These are phyloP conservation scores for Melitaea athalia DNA, from an alignment of 2,888 invertebrate species.

Conservation along the genomic window DNA sequence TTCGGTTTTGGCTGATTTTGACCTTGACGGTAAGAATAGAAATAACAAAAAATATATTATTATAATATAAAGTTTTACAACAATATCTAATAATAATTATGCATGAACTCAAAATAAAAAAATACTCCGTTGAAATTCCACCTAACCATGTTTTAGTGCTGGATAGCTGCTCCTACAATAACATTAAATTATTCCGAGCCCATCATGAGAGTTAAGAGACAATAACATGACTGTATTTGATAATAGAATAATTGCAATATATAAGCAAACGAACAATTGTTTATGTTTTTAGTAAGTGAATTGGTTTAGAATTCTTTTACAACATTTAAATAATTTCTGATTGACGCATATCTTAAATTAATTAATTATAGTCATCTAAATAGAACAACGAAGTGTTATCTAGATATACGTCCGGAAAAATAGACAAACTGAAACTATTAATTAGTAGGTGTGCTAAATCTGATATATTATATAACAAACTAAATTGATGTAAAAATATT, in stretches of 20 bases:
- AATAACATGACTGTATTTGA: constrained; percentile 20
- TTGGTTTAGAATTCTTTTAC: constrained; percentile 7
- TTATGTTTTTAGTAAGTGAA: not conserved
- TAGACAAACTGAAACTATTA: no score
- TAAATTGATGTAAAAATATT: no score
- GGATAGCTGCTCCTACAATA: constrained; percentile 17
- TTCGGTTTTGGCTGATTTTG: constrained; percentile 65
- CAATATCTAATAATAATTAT: not conserved
- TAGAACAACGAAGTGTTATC: no score
- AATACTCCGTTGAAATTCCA: constrained; percentile 8
- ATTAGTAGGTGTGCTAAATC: no score
- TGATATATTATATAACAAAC: no score
- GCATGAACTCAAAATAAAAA: constrained; percentile 6
- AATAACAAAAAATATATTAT: constrained; percentile 32
- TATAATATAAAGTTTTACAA: constrained; percentile 7
- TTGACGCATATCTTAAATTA: no score
- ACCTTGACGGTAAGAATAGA: constrained; percentile 70
- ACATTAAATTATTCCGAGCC: constrained; percentile 15
- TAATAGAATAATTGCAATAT: constrained; percentile 17
- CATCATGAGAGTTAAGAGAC: constrained; percentile 8
- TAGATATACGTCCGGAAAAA: no score
- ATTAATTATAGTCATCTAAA: no score
- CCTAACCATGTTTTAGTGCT: not conserved
- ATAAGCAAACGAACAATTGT: constrained; percentile 1
- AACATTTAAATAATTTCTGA: not conserved